These are phyloP conservation scores for Melipona beecheii DNA, from an alignment of 2,888 invertebrate species.

Conservation along the genomic window DNA sequence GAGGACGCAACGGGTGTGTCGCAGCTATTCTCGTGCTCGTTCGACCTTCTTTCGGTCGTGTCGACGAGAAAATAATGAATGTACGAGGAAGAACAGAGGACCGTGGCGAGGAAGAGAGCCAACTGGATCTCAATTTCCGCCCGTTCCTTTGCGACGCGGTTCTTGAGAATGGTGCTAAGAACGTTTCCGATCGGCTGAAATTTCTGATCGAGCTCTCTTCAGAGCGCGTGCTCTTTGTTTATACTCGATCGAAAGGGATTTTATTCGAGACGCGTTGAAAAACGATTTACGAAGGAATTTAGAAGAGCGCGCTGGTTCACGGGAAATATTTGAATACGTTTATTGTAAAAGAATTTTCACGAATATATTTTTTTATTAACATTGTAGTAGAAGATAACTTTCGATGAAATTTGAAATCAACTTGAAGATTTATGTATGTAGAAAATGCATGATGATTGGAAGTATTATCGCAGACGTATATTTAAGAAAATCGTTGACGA, in stretches of 20 bases:
- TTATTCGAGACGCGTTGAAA: background rate
- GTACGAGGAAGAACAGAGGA: constrained; percentile 51
- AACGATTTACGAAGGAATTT: background rate
- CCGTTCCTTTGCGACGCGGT: background rate
- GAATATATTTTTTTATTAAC: no score
- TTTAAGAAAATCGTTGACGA: no score
- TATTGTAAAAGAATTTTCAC: no score
- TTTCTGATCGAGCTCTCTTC: background rate
- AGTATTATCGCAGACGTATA: no score
- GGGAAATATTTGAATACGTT: no score
- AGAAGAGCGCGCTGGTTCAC: background rate
- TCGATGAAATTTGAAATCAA: no score
- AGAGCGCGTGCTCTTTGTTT: background rate
- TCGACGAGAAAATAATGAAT: constrained; percentile 72
- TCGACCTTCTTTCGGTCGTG: constrained; percentile 37
- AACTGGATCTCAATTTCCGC: constrained; percentile 13
- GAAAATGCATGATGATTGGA: no score
- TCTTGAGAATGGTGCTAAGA: background rate
- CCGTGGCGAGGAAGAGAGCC: constrained; percentile 24
- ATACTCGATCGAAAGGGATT: background rate
- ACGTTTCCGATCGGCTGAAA: background rate
- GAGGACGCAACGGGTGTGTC: constrained; percentile 21
- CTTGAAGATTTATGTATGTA: no score
- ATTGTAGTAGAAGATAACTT: no score
- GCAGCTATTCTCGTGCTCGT: constrained; percentile 28